A percentile compares a stretch with the other conserved stretches of the same genome.
These are phyloP conservation scores for Todiramphus chloris DNA, from an alignment of 2,113 vertebrate species.

Conservation along the genomic window DNA sequence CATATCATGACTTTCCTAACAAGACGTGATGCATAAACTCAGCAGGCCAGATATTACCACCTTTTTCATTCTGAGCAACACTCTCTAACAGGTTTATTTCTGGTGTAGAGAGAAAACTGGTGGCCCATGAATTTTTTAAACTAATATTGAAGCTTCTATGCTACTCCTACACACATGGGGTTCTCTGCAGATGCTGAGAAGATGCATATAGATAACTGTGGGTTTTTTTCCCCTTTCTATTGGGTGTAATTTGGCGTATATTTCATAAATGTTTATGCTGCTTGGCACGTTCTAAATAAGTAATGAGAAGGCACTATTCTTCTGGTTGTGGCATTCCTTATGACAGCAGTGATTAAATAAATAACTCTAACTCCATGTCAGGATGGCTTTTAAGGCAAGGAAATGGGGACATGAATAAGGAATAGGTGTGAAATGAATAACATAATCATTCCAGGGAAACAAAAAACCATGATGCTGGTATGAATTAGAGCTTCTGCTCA, in stretches of 20 bases:
- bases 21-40: background rate
- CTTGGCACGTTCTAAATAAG: background rate
- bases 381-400: background rate
- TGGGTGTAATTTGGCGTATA: background rate
- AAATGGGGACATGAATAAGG: background rate
- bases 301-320: background rate
- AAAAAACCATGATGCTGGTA: background rate
- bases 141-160: background rate
- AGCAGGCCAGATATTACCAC: background rate
- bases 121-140: background rate
- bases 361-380: background rate
- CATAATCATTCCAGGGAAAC: background rate
- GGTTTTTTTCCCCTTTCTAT: background rate
- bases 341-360: background rate
- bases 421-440: background rate
- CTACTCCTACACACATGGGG: rapidly evolving
- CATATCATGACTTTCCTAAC: background rate
- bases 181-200: background rate
- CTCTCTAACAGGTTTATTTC: background rate
- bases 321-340: background rate
- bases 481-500: background rate
- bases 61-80: background rate
- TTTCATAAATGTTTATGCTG: background rate
- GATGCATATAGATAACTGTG: background rate
- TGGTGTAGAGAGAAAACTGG: background rate